Evolutionary conservation across 1,140 invertebrate genomes (phyloP), one percentile per base, ranked within the genome.

Genomic region (Catajapyx aquilonaris): DNA sequence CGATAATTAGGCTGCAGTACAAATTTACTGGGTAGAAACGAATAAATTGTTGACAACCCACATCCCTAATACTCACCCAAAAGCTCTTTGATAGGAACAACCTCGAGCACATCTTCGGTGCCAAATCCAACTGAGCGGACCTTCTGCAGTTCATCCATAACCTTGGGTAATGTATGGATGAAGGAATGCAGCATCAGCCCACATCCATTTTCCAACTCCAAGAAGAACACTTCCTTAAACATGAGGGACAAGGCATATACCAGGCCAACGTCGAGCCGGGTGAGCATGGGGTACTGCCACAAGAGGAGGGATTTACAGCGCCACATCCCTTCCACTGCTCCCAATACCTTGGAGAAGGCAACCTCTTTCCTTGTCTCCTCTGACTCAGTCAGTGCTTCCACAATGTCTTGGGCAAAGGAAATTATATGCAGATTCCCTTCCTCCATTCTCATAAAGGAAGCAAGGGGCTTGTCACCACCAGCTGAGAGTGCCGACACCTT

Each of bases 241-340:
- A 45, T 40, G 35, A 48, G 49, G 16, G 46, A 41, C 2, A 62
- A 31, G 10, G 61, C 37, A 43, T 51, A 55, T 3, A 61, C 36
- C 15, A 62, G 39, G 11, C 56, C 57, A 21, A 60, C 45, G 41
- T 53, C 59, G 20, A 62, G 53, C 25, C 58, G 53, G 13, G 50
- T 55, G 5, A 64, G 31, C 15, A 64, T 48, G 33, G 50, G 48
- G 34, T 56, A 60, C 18, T 57, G 57, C 37, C 52, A 38, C 19
- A 64, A 40, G 35, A 56, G 11, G 11, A 64, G 43, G 32, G 35
- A 41, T 9, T 53, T 34, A 36, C 45, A 44, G 34, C 41, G 20
- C 34, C 28, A 22, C 2, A 56, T 38, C 4, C 41, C 41, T 11
- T 38, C 13, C 5, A 59, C 9, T 33, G 25, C 34, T 11, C 53